Percentiles rank a stretch among this genome's conserved stretches.
These are phyloP conservation scores for Catharus bicknelli DNA, from an alignment of 2,113 vertebrate species.

Conservation along the genomic window DNA sequence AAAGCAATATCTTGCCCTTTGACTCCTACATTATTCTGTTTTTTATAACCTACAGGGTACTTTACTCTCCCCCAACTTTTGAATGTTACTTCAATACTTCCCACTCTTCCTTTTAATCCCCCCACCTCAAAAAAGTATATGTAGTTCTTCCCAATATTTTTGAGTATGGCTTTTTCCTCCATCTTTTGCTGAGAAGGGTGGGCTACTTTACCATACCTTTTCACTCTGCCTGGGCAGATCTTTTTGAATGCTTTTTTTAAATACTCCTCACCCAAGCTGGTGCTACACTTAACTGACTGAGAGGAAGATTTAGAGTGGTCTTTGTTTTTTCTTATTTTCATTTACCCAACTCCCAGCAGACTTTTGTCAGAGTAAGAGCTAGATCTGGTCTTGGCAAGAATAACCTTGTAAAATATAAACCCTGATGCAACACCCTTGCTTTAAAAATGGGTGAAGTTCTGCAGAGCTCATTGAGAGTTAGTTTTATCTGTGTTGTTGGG, in stretches of 20 bases:
- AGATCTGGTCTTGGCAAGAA: background rate
- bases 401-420: background rate
- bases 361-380: conserved; percentile 33
- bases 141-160: conserved; percentile 57
- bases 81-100: conserved; percentile 61
- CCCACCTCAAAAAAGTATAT: conserved; percentile 10
- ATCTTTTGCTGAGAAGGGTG: conserved; percentile 18
- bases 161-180: conserved; percentile 42
- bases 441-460: conserved; percentile 5
- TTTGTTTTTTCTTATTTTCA: conserved; percentile 13
- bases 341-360: conserved; percentile 34
- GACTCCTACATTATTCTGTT: conserved; percentile 53
- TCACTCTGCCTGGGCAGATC: conserved; percentile 40
- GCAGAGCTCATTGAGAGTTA: background rate
- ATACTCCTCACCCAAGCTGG: conserved; percentile 55
- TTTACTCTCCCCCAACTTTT: conserved; percentile 58
- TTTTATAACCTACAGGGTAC: conserved; percentile 70
- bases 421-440: background rate
- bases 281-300: conserved; percentile 57
- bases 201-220: conserved; percentile 35
- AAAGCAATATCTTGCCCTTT: conserved; percentile 73
- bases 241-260: conserved; percentile 53
- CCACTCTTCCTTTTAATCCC: background rate
- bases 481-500: background rate
- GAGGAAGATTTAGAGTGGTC: conserved; percentile 45